Conservation (phyloP, 2,113 vertebrate species). For the Daphoenositta chrysoptera region DNA sequence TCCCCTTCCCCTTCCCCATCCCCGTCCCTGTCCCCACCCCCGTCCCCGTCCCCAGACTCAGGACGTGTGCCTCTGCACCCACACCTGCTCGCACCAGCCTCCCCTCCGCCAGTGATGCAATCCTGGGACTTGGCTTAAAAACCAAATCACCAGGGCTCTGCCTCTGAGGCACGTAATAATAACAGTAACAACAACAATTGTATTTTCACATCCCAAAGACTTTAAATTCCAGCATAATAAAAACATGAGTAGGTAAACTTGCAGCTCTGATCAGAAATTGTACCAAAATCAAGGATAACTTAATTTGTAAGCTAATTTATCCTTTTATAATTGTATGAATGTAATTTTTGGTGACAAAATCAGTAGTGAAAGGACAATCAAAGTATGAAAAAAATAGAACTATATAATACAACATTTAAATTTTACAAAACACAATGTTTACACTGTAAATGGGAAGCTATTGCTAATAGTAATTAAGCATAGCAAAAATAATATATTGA, state of each 20-base stretch:
- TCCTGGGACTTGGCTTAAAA: not conserved
- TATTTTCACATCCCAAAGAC: not conserved
- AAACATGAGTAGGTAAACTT: not conserved
- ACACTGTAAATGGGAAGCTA: not conserved
- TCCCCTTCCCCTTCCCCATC: not conserved
- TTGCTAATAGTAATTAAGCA: not conserved
- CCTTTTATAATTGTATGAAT: not conserved
- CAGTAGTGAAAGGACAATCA: not conserved
- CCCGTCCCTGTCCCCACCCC: not conserved
- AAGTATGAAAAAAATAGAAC: not conserved
- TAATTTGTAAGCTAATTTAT: not conserved
- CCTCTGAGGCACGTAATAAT: not conserved
- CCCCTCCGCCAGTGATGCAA: not conserved
- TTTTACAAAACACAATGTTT: not conserved
- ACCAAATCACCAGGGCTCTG: not conserved
- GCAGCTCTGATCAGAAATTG: not conserved
- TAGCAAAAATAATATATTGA: not conserved
- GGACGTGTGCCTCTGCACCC: accelerated
- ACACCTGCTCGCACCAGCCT: not conserved
- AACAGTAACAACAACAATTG: not conserved
- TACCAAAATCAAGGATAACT: not conserved
- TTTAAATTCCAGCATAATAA: not conserved
- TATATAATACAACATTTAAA: not conserved
- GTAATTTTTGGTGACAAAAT: not conserved
- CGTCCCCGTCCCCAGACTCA: no score